Evolutionary conservation across 2,797 vertebrate genomes (phyloP).

Genomic region (Tauraco hartlaubi): DNA sequence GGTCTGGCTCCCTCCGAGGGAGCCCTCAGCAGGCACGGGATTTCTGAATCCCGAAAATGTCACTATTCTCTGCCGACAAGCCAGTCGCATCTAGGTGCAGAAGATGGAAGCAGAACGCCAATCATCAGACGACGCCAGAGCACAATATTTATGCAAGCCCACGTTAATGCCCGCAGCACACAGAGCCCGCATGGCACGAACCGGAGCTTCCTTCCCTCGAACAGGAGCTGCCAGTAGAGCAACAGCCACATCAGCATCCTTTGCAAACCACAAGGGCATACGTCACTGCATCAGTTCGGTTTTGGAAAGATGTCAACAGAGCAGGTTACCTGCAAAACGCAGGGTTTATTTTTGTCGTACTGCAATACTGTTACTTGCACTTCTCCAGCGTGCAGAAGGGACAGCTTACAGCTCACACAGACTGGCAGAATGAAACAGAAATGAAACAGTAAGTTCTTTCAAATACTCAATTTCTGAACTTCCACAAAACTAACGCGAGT

Average conservation of each 20-base stretch:
- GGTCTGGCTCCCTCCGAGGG: background rate
- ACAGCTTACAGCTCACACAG: background rate
- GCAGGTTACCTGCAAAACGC: background rate
- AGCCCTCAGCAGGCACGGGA: background rate
- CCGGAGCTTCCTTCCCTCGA: rapidly evolving
- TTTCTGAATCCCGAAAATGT: background rate
- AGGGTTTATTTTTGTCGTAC: background rate
- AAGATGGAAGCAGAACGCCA: background rate
- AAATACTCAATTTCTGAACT: slow-evolving; percentile 2
- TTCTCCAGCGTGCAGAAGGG: background rate
- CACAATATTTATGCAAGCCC: background rate
- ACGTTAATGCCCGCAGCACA: rapidly evolving
- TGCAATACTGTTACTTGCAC: background rate
- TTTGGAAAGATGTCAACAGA: background rate
- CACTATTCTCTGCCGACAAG: background rate
- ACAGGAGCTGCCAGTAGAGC: background rate
- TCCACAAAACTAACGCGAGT: background rate
- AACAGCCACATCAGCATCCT: background rate
- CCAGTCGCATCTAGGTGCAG: background rate
- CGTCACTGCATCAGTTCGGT: background rate
- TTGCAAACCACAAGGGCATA: background rate
- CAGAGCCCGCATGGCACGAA: rapidly evolving
- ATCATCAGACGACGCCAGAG: background rate
- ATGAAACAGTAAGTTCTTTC: background rate
- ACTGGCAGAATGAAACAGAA: background rate